Conservation (phyloP, 64 coral and sea anemone genomes). For the Astreopora myriophthalma region DNA sequence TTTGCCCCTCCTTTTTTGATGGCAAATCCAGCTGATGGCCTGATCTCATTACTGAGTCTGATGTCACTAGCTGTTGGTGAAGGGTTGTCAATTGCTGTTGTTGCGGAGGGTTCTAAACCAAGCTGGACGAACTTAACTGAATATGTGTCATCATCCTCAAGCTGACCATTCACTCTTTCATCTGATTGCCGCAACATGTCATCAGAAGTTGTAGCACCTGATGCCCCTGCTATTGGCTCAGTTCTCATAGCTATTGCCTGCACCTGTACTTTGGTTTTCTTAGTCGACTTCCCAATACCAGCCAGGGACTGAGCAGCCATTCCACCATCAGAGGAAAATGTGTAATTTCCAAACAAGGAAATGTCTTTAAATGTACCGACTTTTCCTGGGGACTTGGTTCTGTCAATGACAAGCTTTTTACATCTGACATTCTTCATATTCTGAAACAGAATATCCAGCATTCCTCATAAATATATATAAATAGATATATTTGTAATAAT, state of each 20-base stretch:
- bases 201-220: background rate
- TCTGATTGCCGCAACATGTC: background rate
- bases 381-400: constrained; percentile 11
- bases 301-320: background rate
- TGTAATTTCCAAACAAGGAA: constrained; percentile 25
- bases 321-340: background rate
- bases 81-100: too few species aligned
- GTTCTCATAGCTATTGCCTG: background rate
- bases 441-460: background rate
- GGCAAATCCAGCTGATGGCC: background rate
- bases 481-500: too few species aligned
- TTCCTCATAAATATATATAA: background rate
- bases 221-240: background rate
- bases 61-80: too few species aligned
- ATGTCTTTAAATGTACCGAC: constrained; percentile 58
- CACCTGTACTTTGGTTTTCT: background rate
- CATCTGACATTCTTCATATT: constrained; percentile 34
- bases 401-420: background rate
- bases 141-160: background rate
- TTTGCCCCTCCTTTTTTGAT: background rate
- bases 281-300: background rate
- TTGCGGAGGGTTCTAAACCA: background rate
- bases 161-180: background rate
- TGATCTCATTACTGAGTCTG: too few species aligned
- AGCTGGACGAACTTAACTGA: background rate